Evolutionary conservation across 64 coral and sea anemone genomes (phyloP).

Genomic region (Montipora foliosa): DNA sequence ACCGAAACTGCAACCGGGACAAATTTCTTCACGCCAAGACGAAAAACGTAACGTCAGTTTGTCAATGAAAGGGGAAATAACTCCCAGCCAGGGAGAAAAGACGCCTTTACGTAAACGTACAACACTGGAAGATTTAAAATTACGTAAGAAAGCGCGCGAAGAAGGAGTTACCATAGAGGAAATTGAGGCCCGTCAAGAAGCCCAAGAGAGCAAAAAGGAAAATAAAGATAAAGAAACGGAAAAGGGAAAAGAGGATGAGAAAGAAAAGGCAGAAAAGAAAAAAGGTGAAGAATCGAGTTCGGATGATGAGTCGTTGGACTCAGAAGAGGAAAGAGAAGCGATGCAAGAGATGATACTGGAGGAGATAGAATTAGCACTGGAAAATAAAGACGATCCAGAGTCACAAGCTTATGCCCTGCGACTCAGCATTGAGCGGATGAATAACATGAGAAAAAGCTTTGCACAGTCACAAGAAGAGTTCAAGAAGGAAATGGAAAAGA

Average conservation of each 20-base stretch:
- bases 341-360: slow-evolving; percentile 96
- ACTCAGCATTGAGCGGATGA: slow-evolving; percentile 88
- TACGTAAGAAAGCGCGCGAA: slow-evolving; percentile 84
- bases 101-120: slow-evolving; percentile 68
- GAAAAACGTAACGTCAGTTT: slow-evolving; percentile 61
- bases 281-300: slow-evolving; percentile 73
- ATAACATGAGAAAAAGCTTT: slow-evolving; percentile 85
- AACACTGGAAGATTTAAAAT: slow-evolving; percentile 73
- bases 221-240: slow-evolving; percentile 45
- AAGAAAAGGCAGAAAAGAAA: slow-evolving; percentile 70
- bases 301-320: slow-evolving; percentile 78
- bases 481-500: slow-evolving; percentile 92
- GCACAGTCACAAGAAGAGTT: slow-evolving; percentile 79
- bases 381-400: slow-evolving; percentile 84
- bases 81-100: slow-evolving; percentile 75
- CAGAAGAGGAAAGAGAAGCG: slow-evolving; percentile 81
- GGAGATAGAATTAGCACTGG: slow-evolving; percentile 89
- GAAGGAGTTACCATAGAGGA: slow-evolving; percentile 88
- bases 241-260: slow-evolving; percentile 62
- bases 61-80: slow-evolving; percentile 59
- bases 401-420: slow-evolving; percentile 87
- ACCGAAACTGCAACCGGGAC: slow-evolving; percentile 32
- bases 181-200: slow-evolving; percentile 74
- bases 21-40: slow-evolving; percentile 55
- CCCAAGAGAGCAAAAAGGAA: slow-evolving; percentile 54